These are phyloP conservation scores for human DNA, from an alignment of 2,113 vertebrate genomes.

Conservation along the genomic window DNA sequence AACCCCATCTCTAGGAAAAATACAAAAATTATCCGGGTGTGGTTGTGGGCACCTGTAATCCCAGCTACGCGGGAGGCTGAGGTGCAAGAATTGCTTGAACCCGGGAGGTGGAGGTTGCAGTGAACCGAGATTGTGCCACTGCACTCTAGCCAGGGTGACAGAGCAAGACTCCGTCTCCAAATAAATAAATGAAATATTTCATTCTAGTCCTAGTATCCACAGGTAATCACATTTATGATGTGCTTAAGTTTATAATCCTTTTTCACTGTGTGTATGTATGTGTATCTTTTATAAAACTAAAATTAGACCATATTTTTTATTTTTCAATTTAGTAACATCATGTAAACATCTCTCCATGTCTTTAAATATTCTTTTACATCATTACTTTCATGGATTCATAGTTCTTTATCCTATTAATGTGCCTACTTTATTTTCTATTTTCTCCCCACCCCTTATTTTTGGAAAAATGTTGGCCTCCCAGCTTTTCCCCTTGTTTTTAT, in stretches of 20 bases:
- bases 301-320: not conserved
- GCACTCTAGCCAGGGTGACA: no score
- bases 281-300: not conserved
- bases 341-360: not conserved
- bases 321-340: not conserved
- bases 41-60: no score
- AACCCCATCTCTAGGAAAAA: rapidly evolving
- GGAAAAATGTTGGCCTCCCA: not conserved
- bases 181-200: not conserved
- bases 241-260: not conserved
- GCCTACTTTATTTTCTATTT: not conserved
- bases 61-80: no score
- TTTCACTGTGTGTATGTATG: not conserved
- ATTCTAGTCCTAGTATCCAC: not conserved
- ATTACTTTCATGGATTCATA: not conserved
- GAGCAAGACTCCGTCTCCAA: no score
- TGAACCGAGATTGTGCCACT: no score
- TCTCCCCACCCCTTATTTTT: not conserved
- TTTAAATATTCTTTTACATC: not conserved
- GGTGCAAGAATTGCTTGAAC: no score
- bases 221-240: not conserved
- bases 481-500: not conserved
- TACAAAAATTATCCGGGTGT: no score
- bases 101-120: no score
- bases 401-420: not conserved